Evolutionary conservation across 2,888 invertebrate genomes (phyloP).

Genomic region (Drosophila subsilvestris): DNA sequence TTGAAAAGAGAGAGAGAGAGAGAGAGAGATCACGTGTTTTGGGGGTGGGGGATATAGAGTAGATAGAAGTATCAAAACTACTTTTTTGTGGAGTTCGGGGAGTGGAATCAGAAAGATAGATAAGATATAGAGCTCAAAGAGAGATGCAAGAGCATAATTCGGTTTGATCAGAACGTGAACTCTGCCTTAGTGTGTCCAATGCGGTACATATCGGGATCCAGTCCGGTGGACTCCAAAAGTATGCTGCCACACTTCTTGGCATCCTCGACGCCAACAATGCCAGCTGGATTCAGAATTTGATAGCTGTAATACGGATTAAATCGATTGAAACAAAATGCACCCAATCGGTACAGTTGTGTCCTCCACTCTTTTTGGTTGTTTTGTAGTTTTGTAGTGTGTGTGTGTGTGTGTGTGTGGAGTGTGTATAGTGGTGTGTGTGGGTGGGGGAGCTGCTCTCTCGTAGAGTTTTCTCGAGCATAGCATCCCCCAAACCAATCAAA

Average conservation of each 20-base stretch:
- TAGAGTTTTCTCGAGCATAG: conserved; percentile 45
- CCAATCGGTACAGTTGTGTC: conserved; percentile 45
- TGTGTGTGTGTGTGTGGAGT: conserved; percentile 15
- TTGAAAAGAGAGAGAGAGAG: conserved; percentile 16
- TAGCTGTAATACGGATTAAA: conserved; percentile 88
- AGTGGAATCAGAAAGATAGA: conserved; percentile 39
- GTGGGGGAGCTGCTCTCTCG: conserved; percentile 10
- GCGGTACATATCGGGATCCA: conserved; percentile 97
- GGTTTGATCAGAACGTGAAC: conserved; percentile 74
- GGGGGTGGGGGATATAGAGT: conserved; percentile 47
- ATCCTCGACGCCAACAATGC: conserved; percentile 90
- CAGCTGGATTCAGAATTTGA: conserved; percentile 98
- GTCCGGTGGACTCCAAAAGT: conserved; percentile 88
- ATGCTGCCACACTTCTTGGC: conserved; percentile 87
- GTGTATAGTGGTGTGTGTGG: conserved; percentile 21
- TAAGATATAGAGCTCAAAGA: conserved; percentile 10
- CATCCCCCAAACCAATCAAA: conserved; percentile 5
- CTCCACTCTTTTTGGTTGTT: conserved; percentile 42
- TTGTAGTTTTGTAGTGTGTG: not conserved
- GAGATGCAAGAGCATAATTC: conserved; percentile 50
- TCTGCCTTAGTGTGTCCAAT: conserved; percentile 98
- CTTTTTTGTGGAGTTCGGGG: conserved; percentile 31
- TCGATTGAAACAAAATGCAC: conserved; percentile 33
- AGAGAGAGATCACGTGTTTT: conserved; percentile 50
- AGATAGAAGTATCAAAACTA: conserved; percentile 51